These are phyloP conservation scores for Takifugu ocellatus DNA, from an alignment of 2,797 vertebrate genomes.

Conservation along the genomic window DNA sequence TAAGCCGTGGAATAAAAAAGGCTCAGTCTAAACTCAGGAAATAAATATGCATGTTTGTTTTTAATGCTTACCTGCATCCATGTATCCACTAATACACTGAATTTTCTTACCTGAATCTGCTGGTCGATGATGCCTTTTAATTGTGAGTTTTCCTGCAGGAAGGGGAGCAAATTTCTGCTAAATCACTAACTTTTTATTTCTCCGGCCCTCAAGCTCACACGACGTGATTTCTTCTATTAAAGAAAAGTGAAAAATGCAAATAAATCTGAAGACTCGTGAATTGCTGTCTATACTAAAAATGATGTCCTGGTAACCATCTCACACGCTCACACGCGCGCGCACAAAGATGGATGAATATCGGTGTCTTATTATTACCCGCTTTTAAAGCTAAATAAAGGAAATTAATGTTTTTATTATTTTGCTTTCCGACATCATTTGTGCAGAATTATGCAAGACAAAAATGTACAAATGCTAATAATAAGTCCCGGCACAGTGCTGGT, in stretches of 20 bases:
- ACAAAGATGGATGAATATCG: no score
- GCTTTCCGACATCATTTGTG: neutral
- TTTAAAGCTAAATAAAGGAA: neutral
- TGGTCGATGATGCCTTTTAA: constrained; percentile 23
- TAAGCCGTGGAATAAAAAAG: constrained; percentile 34
- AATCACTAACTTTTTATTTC: constrained; percentile 4
- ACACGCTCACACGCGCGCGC: no score
- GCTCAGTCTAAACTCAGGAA: constrained; percentile 66
- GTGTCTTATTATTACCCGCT: no score
- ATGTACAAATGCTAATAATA: no score
- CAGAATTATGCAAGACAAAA: no score
- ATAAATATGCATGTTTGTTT: constrained; percentile 19
- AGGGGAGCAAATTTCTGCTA: constrained; percentile 14
- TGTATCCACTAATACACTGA: constrained; percentile 44
- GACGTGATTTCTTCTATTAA: constrained; percentile 28
- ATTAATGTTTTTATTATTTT: neutral
- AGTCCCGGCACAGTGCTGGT: no score
- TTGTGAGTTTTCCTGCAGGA: constrained; percentile 22
- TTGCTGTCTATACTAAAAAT: neutral
- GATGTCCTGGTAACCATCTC: no score
- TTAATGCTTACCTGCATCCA: constrained; percentile 30
- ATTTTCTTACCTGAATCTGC: constrained; percentile 30
- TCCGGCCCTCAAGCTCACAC: constrained; percentile 12
- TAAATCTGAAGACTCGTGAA: constrained; percentile 16
- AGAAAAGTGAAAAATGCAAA: constrained; percentile 12